Percentiles rank a stretch among this genome's conserved stretches.
These are phyloP conservation scores for Epistrophe eligans DNA, from an alignment of 2,888 invertebrate species.

Conservation along the genomic window DNA sequence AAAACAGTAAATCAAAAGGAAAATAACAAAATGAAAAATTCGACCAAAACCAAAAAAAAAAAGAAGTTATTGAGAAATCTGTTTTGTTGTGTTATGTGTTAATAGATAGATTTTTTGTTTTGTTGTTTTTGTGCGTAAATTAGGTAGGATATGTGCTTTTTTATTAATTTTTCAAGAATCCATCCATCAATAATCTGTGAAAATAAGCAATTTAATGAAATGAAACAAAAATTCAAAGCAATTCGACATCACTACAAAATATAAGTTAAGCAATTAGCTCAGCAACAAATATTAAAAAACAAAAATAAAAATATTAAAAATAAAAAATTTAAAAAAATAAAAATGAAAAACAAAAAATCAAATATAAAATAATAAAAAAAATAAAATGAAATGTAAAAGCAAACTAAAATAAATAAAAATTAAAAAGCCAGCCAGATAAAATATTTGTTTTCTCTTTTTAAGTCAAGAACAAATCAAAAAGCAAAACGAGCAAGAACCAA, in stretches of 20 bases:
- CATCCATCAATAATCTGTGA: constrained; percentile 60
- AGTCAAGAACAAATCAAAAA: background rate
- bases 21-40: background rate
- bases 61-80: background rate
- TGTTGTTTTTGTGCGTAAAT: constrained; percentile 24
- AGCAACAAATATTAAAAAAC: background rate
- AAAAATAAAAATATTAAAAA: background rate
- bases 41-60: background rate
- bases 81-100: background rate
- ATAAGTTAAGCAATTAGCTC: constrained; percentile 22
- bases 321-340: background rate
- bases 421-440: background rate
- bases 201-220: constrained; percentile 50
- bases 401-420: background rate
- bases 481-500: background rate
- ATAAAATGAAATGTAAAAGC: background rate
- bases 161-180: constrained; percentile 24
- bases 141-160: background rate
- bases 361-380: background rate
- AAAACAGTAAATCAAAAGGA: background rate
- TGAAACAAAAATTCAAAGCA: constrained; percentile 1
- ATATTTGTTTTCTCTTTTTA: background rate
- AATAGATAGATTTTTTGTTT: too few relatives aligned
- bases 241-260: background rate
- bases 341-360: background rate